Conservation (phyloP, 2,888 invertebrate species). For the Drosophila meridiana region DNA sequence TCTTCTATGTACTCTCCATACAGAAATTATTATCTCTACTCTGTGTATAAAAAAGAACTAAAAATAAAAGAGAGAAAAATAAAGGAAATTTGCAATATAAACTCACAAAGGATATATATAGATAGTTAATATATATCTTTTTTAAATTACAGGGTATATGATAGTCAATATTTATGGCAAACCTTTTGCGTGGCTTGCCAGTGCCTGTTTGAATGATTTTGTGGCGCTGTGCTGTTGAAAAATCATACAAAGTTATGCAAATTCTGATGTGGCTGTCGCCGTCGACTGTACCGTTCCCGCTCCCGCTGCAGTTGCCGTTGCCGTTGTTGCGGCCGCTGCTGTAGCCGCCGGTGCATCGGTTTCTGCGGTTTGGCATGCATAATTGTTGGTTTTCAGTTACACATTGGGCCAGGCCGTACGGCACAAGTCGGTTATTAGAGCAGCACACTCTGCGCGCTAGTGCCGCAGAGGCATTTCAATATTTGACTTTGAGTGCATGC, state of each 20-base stretch:
- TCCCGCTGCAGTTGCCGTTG: conserved; percentile 8
- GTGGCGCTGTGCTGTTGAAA: conserved; percentile 73
- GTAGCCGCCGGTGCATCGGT: conserved; percentile 63
- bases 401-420: conserved; percentile 48
- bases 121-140: background rate
- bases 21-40: background rate
- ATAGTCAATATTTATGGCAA: background rate
- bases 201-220: conserved; percentile 74
- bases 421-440: conserved; percentile 41
- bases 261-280: conserved; percentile 68
- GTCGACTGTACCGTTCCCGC: conserved; percentile 15
- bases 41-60: background rate
- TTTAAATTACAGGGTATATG: conserved; percentile 14
- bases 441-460: conserved; percentile 19
- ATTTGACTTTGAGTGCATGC: conserved; percentile 22
- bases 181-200: background rate
- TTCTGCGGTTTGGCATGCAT: conserved; percentile 77
- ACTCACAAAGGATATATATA: background rate
- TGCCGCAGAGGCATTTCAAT: conserved; percentile 37
- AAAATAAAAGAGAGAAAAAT: background rate
- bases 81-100: background rate
- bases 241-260: conserved; percentile 78
- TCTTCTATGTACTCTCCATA: background rate
- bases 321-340: conserved; percentile 26
- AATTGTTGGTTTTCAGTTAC: conserved; percentile 80